These are phyloP conservation scores for Linepithema humile DNA, from an alignment of 1,140 invertebrate species.

Conservation along the genomic window DNA sequence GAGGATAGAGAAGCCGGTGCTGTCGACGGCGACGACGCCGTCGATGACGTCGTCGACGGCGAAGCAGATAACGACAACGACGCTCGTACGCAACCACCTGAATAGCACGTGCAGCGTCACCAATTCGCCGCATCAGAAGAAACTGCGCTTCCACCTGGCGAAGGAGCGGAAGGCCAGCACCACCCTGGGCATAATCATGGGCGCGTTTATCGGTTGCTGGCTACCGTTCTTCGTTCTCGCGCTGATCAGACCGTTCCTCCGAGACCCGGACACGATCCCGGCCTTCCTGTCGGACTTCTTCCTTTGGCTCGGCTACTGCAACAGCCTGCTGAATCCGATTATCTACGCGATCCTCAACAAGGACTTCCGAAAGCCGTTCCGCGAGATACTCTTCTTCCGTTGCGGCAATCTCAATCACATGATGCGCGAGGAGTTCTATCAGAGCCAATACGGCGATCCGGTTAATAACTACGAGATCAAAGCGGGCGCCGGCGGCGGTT, in stretches of 20 bases:
- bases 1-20: constrained; percentile 75
- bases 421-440: constrained; percentile 96
- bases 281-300: constrained; percentile 87
- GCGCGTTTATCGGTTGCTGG: constrained; percentile 98
- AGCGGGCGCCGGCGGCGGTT: not conserved
- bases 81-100: constrained; percentile 79
- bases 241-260: constrained; percentile 92
- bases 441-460: constrained; percentile 95
- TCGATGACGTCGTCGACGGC: constrained; percentile 64
- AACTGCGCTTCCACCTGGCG: constrained; percentile 91
- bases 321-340: constrained; percentile 96
- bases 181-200: constrained; percentile 98
- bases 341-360: constrained; percentile 96
- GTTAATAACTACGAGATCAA: constrained; percentile 81
- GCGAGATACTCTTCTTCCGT: constrained; percentile 94
- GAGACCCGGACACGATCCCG: constrained; percentile 87
- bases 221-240: constrained; percentile 98
- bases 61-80: constrained; percentile 71
- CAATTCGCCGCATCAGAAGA: constrained; percentile 87
- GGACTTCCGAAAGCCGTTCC: constrained; percentile 96
- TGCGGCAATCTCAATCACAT: constrained; percentile 95
- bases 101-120: constrained; percentile 83
- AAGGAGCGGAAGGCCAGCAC: constrained; percentile 98
- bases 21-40: constrained; percentile 66
- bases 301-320: constrained; percentile 97